Evolutionary conservation across 2,113 vertebrate species (phyloP).

Genomic region (Anser brachyrhynchus): DNA sequence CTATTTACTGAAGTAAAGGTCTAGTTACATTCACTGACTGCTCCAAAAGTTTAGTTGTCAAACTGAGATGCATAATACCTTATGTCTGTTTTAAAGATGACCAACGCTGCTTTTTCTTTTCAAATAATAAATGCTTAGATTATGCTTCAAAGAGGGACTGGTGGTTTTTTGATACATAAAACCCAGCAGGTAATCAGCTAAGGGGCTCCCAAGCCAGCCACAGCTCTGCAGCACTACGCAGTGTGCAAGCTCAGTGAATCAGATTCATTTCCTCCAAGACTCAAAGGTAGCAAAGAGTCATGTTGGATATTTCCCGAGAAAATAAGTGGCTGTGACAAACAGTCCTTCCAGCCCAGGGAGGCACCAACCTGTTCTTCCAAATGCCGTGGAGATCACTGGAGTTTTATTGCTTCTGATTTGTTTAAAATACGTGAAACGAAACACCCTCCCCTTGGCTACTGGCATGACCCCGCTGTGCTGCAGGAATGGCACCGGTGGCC

Average conservation of each 20-base stretch:
- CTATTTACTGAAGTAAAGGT: background rate
- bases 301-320: background rate
- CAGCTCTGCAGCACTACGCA: background rate
- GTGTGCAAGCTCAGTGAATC: background rate
- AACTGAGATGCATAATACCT: background rate
- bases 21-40: background rate
- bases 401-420: background rate
- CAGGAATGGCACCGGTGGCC: background rate
- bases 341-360: background rate
- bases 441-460: fast-evolving
- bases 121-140: background rate
- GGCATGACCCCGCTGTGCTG: background rate
- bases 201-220: background rate
- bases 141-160: background rate
- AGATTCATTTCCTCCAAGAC: background rate
- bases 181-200: background rate
- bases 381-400: background rate
- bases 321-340: background rate
- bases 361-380: background rate
- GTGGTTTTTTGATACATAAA: background rate
- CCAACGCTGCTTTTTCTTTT: background rate
- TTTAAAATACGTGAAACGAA: background rate
- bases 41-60: background rate
- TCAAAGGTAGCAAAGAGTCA: background rate
- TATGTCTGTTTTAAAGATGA: background rate